phyloP scores from a whole-genome alignment of 2,113 vertebrate genomes.

The Scomber colias region DNA sequence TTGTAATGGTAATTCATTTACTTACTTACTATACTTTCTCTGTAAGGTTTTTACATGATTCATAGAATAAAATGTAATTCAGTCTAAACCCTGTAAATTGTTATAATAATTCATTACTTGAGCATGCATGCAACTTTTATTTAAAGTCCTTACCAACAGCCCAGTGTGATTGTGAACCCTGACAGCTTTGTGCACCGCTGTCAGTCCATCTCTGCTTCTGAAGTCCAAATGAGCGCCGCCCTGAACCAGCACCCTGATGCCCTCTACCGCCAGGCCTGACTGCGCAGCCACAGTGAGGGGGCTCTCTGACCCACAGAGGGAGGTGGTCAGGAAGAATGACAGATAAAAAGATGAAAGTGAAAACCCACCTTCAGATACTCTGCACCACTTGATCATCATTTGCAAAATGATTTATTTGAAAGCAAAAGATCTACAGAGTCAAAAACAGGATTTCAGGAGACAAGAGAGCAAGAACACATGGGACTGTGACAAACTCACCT shows the following conservation, averaged over 20 bases:
- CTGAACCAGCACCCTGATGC: slow-evolving; percentile 89
- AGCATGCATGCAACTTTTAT: not conserved
- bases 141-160: slow-evolving; percentile 84
- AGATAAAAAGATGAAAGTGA: not conserved
- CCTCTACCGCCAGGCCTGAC: slow-evolving; percentile 85
- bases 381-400: not conserved
- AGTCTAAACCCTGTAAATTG: too few species aligned
- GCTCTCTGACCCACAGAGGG: slow-evolving; percentile 83
- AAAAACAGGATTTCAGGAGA: not conserved
- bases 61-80: too few species aligned
- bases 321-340: not conserved
- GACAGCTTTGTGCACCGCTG: slow-evolving; percentile 90
- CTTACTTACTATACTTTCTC: not conserved
- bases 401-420: not conserved
- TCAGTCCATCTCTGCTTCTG: slow-evolving; percentile 90
- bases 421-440: not conserved
- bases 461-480: not conserved
- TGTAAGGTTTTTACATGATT: not conserved
- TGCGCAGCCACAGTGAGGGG: slow-evolving; percentile 90
- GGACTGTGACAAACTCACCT: slow-evolving; percentile 80
- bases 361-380: not conserved
- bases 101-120: not conserved
- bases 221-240: slow-evolving; percentile 94
- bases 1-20: not conserved
- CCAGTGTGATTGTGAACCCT: slow-evolving; percentile 89